Percentiles rank a stretch among this genome's conserved stretches.
Evolutionary conservation across 2,888 invertebrate genomes (phyloP).

Genomic region (Mesopsocus fuscifrons): DNA sequence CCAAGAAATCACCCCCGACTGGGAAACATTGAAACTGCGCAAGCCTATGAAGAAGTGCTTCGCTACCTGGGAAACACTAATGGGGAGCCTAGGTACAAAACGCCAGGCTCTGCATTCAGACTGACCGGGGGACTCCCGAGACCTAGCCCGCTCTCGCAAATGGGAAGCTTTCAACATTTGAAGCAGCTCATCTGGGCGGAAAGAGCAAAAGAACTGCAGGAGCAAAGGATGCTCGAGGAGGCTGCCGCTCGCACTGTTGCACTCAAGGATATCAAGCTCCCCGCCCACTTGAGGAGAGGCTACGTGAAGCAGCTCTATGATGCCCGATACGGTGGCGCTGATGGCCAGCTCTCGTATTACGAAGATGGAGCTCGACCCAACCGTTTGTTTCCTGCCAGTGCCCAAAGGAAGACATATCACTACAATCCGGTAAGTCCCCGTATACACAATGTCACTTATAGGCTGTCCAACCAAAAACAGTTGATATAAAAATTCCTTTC

Average conservation of each 20-base stretch:
- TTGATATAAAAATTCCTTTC: no score
- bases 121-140: background rate
- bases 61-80: conserved; percentile 1
- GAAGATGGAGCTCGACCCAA: no score
- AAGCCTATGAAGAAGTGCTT: conserved; percentile 4
- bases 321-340: no score
- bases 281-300: conserved; percentile 16
- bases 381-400: no score
- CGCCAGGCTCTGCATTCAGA: background rate
- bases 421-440: no score
- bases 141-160: conserved; percentile 14
- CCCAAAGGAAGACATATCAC: no score
- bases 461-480: no score
- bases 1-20: background rate
- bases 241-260: conserved; percentile 40
- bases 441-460: no score
- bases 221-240: conserved; percentile 55
- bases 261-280: conserved; percentile 39
- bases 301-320: no score
- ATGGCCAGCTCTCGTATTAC: no score
- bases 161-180: conserved; percentile 43
- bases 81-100: background rate
- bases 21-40: background rate
- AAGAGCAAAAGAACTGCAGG: conserved; percentile 51
- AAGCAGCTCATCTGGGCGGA: conserved; percentile 64